Conservation (phyloP, 1,140 invertebrate genomes). For the Antheraea mylitta region DNA sequence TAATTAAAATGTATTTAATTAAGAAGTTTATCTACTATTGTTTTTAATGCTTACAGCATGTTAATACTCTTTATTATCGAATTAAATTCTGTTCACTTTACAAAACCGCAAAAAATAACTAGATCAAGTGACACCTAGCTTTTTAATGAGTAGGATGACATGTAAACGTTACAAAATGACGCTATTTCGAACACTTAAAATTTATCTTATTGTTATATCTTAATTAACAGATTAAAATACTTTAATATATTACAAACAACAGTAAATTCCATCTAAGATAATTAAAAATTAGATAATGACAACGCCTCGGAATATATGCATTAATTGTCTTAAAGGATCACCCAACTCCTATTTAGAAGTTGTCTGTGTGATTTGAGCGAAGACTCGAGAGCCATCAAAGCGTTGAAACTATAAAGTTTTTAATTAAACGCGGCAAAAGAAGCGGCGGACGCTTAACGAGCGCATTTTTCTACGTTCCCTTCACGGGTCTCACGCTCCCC, state of each 20-base stretch:
- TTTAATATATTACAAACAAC: too few relatives aligned
- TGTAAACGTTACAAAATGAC: too few relatives aligned
- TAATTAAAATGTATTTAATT: neutral
- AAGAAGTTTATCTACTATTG: neutral
- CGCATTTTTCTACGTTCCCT: constrained; percentile 66
- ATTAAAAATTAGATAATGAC: neutral
- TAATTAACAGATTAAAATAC: too few relatives aligned
- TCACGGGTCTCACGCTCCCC: constrained; percentile 38
- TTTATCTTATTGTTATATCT: too few relatives aligned
- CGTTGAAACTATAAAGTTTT: constrained; percentile 64
- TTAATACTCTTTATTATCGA: too few relatives aligned
- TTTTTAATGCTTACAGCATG: neutral
- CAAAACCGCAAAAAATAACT: too few relatives aligned
- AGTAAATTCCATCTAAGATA: too few relatives aligned
- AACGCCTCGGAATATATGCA: neutral
- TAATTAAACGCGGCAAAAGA: constrained; percentile 61
- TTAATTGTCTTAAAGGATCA: neutral
- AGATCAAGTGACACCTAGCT: too few relatives aligned
- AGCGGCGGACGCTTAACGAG: constrained; percentile 57
- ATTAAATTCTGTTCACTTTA: too few relatives aligned
- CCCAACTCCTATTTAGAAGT: neutral
- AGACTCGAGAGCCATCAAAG: constrained; percentile 31
- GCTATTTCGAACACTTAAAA: too few relatives aligned
- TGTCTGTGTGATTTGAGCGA: constrained; percentile 32
- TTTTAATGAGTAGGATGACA: too few relatives aligned